Percentiles rank a stretch among this genome's conserved stretches.
Evolutionary conservation across 2,113 vertebrate genomes (phyloP).

Genomic region (Corydoras maculifer): DNA sequence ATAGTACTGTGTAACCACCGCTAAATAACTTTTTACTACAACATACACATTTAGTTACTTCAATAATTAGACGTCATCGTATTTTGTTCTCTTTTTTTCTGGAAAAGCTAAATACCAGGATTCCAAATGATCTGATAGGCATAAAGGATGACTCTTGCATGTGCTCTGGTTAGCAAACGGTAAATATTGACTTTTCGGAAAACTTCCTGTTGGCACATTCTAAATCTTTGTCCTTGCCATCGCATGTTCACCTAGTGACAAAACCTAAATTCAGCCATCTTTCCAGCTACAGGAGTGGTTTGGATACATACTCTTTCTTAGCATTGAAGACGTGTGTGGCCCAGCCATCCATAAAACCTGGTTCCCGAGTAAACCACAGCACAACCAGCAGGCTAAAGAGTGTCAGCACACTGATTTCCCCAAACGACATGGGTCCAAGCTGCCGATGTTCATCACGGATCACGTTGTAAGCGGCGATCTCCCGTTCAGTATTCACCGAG

Average conservation of each 20-base stretch:
- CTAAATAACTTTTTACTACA: background rate
- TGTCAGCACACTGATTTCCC: conserved; percentile 74
- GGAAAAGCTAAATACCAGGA: background rate
- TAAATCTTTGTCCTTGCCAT: background rate
- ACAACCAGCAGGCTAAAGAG: conserved; percentile 76
- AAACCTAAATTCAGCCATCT: too few relatives aligned
- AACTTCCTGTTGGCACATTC: background rate
- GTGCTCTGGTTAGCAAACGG: too few relatives aligned
- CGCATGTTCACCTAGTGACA: too few relatives aligned
- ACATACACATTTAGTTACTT: background rate
- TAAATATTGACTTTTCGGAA: background rate
- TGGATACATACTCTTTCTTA: conserved; percentile 70
- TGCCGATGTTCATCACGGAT: conserved; percentile 71
- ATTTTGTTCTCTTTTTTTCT: background rate
- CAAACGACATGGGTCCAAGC: conserved; percentile 76
- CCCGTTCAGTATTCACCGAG: conserved; percentile 53
- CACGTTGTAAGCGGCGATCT: conserved; percentile 63
- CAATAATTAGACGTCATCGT: too few relatives aligned
- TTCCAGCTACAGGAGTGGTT: background rate
- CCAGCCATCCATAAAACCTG: conserved; percentile 88
- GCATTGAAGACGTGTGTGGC: conserved; percentile 67
- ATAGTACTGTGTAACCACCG: background rate
- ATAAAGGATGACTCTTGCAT: too few relatives aligned
- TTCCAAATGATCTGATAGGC: background rate
- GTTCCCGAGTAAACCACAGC: conserved; percentile 90